A percentile compares a stretch with the other conserved stretches of the same genome.
Conservation (phyloP, 2,888 invertebrate species). For the Cerastoderma edule region DNA sequence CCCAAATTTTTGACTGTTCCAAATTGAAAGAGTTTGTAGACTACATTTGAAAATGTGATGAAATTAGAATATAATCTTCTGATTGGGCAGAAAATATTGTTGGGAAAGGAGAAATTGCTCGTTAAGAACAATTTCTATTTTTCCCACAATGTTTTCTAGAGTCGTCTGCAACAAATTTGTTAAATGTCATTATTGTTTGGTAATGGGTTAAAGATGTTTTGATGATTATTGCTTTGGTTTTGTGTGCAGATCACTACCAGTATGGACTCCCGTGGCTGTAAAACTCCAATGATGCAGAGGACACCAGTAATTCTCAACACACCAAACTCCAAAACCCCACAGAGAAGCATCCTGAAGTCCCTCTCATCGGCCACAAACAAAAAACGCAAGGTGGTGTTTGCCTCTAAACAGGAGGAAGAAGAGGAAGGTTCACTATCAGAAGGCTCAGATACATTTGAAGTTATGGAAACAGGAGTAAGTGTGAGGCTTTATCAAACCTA, state of each 20-base stretch:
- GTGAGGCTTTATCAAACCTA: too few relatives aligned
- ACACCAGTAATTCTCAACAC: conserved; percentile 26
- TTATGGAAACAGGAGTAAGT: conserved; percentile 77
- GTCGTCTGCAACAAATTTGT: too few relatives aligned
- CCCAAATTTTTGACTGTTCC: too few relatives aligned
- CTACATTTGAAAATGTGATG: too few relatives aligned
- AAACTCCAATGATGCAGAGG: conserved; percentile 35
- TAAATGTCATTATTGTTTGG: too few relatives aligned
- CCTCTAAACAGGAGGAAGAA: conserved; percentile 53
- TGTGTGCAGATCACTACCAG: not conserved
- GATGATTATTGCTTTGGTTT: not conserved
- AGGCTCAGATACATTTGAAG: conserved; percentile 72
- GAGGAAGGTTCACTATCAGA: conserved; percentile 56
- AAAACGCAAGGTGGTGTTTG: conserved; percentile 75
- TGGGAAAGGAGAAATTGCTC: too few relatives aligned
- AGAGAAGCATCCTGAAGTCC: conserved; percentile 71
- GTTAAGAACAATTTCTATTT: too few relatives aligned
- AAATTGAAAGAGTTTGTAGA: too few relatives aligned
- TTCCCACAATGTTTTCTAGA: too few relatives aligned
- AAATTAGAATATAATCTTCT: too few relatives aligned
- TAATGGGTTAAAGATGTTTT: too few relatives aligned
- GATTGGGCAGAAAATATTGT: too few relatives aligned
- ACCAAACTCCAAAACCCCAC: conserved; percentile 64
- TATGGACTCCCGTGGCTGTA: conserved; percentile 22
- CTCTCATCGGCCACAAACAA: conserved; percentile 63